These are phyloP conservation scores for Brachyhypopomus gauderio DNA, from an alignment of 2,113 vertebrate genomes.

Conservation along the genomic window DNA sequence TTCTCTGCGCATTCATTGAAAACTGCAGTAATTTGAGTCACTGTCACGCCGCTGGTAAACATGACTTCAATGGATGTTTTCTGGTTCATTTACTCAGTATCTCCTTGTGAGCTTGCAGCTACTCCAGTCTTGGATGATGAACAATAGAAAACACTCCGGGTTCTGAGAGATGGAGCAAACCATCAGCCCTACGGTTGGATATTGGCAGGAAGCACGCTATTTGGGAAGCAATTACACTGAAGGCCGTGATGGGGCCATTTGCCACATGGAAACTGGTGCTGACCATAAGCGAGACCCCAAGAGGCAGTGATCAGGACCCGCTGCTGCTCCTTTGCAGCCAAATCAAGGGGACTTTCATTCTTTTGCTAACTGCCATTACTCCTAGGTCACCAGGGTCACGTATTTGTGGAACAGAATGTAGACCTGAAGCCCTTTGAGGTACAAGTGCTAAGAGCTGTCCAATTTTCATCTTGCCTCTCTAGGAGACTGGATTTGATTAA, in stretches of 20 bases:
- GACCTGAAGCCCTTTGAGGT: conserved; percentile 50
- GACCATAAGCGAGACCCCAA: conserved; percentile 68
- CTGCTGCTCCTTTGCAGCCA: conserved; percentile 62
- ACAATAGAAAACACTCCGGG: conserved; percentile 60
- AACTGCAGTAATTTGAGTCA: conserved; percentile 29
- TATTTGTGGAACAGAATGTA: conserved; percentile 53
- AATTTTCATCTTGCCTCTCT: conserved; percentile 12
- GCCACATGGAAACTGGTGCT: conserved; percentile 69
- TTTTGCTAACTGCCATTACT: conserved; percentile 64
- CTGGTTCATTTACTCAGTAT: conserved; percentile 19
- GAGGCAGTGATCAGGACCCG: conserved; percentile 67
- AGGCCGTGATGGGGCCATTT: conserved; percentile 72
- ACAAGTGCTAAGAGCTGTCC: conserved; percentile 44
- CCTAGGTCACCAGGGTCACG: conserved; percentile 42
- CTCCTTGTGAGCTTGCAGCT: conserved; percentile 7
- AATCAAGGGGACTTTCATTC: conserved; percentile 60
- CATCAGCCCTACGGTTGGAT: conserved; percentile 68
- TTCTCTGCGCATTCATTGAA: conserved; percentile 28
- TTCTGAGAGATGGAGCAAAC: conserved; percentile 65
- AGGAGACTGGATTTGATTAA: conserved; percentile 36
- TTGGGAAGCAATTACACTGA: conserved; percentile 78
- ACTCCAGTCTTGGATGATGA: conserved; percentile 39
- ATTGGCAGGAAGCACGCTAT: conserved; percentile 70
- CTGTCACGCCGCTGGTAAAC: conserved; percentile 21
- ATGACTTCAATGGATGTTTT: conserved; percentile 21